Base-by-base conservation (phyloP, 2,797 vertebrate species). In the Enteromius unitaeniatus region DNA sequence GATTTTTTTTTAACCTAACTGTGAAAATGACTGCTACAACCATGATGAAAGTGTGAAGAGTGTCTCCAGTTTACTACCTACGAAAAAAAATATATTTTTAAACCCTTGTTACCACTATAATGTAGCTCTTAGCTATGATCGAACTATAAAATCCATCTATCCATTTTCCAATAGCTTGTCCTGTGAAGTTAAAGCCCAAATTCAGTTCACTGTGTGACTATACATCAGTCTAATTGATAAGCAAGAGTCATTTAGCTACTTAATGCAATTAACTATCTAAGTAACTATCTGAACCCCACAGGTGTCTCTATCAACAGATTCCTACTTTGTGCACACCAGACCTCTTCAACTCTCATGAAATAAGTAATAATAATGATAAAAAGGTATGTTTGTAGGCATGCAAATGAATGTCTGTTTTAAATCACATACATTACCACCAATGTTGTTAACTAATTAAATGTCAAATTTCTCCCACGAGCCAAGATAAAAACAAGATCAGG, bases 381-480 rank as follows among this genome's bases (percentile, higher is more conserved):
- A 15, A 47, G 11, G 0, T 6, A 65, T 34, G 34, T 3, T 58
- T 76, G 11, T 26, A 31, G 19, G 23, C 13, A 60, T 4, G 21
- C 14, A 15, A 60, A 60, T 78, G 23, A 60, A 67, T 14, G 6
- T 10, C 2, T 14, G 13, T 19, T 62, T 28, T 45, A 67, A 55
- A 76, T 26, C 17, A 37, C 14, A 40, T 7, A 60, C 19, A 31
- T 47, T 9, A 34, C 15, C 45, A 58, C 11, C 17, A 82, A 31
- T 76, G 47, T 55, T 26, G 60, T 40, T 31, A 17, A 42, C 5
- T 31, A 21, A 40, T 65, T 67, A 82, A 74, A 74, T 73, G 80
- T 13, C 70, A 51, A 21, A 19, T 49, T 69, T 62, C 75, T 42
- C 26, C 19, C 26, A 47, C 58, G 4, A 69, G 51, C 17, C 3